Conservation (phyloP, 2,888 invertebrate genomes). For the Drosophila monieri region DNA sequence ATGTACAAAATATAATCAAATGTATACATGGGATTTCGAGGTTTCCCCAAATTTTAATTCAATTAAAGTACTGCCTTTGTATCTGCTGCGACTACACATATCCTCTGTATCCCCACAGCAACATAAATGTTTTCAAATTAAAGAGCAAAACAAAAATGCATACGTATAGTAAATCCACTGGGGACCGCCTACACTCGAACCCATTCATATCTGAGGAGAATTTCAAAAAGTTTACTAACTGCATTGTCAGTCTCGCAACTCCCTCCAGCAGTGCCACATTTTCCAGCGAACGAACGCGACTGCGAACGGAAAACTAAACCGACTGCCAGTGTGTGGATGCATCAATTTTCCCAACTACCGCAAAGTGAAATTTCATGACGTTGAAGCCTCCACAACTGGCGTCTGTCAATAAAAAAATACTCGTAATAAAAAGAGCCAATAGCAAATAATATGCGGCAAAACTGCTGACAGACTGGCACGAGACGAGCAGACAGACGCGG, state of each 20-base stretch:
- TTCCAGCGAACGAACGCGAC: constrained; percentile 17
- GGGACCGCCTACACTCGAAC: constrained; percentile 13
- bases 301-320: constrained; percentile 27
- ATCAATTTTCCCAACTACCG: constrained; percentile 52
- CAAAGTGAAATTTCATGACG: constrained; percentile 73
- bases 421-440: constrained; percentile 47
- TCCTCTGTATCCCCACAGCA: neutral
- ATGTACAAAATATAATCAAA: neutral
- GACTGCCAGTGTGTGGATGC: constrained; percentile 28
- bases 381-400: constrained; percentile 33
- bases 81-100: neutral
- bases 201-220: constrained; percentile 22
- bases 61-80: neutral
- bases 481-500: constrained; percentile 2
- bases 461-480: constrained; percentile 52
- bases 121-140: constrained; percentile 14
- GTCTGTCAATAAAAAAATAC: constrained; percentile 46
- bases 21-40: neutral
- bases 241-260: constrained; percentile 42
- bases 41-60: neutral
- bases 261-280: constrained; percentile 4
- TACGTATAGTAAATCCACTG: neutral
- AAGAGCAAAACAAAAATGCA: constrained; percentile 2
- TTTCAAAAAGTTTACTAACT: constrained; percentile 40
- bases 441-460: constrained; percentile 70